Percentiles rank a stretch among this genome's conserved stretches.
These are phyloP conservation scores for Synergus gifuensis DNA, from an alignment of 2,888 invertebrate species.

Conservation along the genomic window DNA sequence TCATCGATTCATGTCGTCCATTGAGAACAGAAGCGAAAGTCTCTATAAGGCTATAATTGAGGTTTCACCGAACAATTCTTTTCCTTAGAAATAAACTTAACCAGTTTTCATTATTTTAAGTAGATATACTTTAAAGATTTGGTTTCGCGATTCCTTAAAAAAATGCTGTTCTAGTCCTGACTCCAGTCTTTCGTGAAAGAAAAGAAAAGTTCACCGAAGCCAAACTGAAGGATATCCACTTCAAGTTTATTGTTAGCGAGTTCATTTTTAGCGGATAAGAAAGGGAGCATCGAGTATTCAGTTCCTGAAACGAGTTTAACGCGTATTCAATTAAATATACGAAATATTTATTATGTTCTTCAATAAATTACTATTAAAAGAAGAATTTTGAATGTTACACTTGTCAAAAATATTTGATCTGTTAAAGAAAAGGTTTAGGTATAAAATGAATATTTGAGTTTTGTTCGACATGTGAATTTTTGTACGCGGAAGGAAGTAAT, in stretches of 20 bases:
- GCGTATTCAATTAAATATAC: too few relatives aligned
- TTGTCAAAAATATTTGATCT: too few relatives aligned
- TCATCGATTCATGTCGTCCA: slow-evolving; percentile 26
- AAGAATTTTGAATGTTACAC: too few relatives aligned
- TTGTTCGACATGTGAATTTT: not conserved
- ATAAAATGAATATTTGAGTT: not conserved
- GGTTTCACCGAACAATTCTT: not conserved
- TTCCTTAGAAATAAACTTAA: too few relatives aligned
- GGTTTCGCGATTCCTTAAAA: not conserved
- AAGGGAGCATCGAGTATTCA: not conserved
- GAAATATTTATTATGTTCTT: too few relatives aligned
- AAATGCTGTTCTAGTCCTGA: slow-evolving; percentile 9
- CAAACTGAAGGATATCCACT: not conserved
- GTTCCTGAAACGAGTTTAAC: too few relatives aligned
- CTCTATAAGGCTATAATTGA: slow-evolving; percentile 9
- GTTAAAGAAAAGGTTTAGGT: not conserved
- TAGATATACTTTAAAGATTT: not conserved
- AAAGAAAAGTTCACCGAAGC: not conserved
- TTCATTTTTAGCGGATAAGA: not conserved
- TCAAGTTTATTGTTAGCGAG: not conserved
- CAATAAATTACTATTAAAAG: too few relatives aligned
- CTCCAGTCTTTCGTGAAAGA: not conserved
- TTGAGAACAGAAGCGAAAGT: not conserved
- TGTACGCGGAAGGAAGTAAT: slow-evolving; percentile 50
- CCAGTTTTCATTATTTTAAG: too few relatives aligned